Evolutionary conservation across 1,140 invertebrate species (phyloP).

Genomic region (Magallana ariakensis): DNA sequence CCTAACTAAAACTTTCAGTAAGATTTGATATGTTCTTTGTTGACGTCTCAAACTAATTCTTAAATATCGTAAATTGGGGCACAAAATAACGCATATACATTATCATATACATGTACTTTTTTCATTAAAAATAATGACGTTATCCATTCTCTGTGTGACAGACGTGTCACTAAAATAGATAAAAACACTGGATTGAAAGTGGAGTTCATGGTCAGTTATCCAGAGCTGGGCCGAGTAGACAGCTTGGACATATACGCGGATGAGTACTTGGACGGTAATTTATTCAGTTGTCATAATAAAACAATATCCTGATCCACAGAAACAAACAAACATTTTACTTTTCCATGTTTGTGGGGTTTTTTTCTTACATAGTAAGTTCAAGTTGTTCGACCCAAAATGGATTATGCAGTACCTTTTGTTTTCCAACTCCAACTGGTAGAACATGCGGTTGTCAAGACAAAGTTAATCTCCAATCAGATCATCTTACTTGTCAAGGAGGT

Average conservation of each 20-base stretch:
- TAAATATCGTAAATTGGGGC: too few relatives aligned
- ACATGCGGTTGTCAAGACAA: slow-evolving; percentile 39
- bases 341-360: not conserved
- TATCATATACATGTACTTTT: too few relatives aligned
- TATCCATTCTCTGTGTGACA: not conserved
- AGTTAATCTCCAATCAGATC: not conserved
- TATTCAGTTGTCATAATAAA: too few relatives aligned
- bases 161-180: slow-evolving; percentile 1
- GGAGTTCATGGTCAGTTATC: not conserved
- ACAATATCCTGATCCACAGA: too few relatives aligned
- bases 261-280: not conserved
- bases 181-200: slow-evolving; percentile 17
- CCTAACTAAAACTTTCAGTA: too few relatives aligned
- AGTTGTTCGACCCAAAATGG: slow-evolving; percentile 20
- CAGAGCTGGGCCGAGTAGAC: slow-evolving; percentile 25
- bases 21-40: too few relatives aligned
- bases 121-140: too few relatives aligned
- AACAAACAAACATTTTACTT: too few relatives aligned
- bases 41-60: too few relatives aligned
- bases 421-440: slow-evolving; percentile 20
- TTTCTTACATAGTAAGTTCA: not conserved
- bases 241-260: not conserved
- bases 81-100: too few relatives aligned
- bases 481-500: slow-evolving; percentile 10
- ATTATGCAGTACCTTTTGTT: slow-evolving; percentile 36